Evolutionary conservation across 2,888 invertebrate genomes (phyloP).

Genomic region (Eueremaeus valkanovi): DNA sequence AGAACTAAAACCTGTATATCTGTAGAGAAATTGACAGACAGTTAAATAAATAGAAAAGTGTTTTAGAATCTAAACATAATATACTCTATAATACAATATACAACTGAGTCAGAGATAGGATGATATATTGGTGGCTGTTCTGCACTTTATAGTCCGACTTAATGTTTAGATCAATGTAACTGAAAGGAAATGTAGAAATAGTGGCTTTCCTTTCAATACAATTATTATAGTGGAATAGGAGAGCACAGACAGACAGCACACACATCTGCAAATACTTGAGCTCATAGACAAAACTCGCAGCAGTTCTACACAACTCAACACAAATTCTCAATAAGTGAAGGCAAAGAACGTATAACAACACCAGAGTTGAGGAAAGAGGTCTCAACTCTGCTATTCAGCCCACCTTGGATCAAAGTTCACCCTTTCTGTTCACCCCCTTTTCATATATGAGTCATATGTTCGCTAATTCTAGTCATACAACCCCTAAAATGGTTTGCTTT

Average conservation of each 20-base stretch:
- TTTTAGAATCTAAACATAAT: conserved; percentile 3
- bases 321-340: conserved; percentile 18
- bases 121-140: background rate
- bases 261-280: conserved; percentile 20
- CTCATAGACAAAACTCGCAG: conserved; percentile 11
- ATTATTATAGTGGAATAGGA: background rate
- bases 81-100: background rate
- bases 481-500: too few species aligned
- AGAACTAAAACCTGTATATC: conserved; percentile 3
- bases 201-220: conserved; percentile 16
- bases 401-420: too few species aligned
- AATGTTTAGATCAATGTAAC: background rate
- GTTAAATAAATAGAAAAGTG: conserved; percentile 24
- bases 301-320: too few species aligned
- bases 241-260: background rate
- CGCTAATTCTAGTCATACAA: too few species aligned
- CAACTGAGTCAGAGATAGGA: background rate
- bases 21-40: background rate
- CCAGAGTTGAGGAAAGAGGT: too few species aligned
- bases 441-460: too few species aligned
- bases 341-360: too few species aligned
- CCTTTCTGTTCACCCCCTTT: too few species aligned
- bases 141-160: background rate
- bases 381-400: too few species aligned
- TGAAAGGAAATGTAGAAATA: conserved; percentile 18